These are phyloP conservation scores for Epistrophe eligans DNA, from an alignment of 2,888 invertebrate species.

Conservation along the genomic window DNA sequence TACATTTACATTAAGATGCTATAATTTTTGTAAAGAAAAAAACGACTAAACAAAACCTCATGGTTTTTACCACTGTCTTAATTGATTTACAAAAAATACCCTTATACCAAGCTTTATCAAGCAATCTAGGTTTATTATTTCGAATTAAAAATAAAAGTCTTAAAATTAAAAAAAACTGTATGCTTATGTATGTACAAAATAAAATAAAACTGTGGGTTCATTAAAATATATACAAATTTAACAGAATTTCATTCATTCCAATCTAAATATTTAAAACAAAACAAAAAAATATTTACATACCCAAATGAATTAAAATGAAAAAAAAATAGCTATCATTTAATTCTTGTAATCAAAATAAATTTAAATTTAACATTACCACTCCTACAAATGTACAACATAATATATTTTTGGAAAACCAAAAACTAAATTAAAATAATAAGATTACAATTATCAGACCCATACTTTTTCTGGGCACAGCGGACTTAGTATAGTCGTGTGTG, in stretches of 20 bases:
- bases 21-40: neutral
- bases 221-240: slow-evolving; percentile 17
- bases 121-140: slow-evolving; percentile 26
- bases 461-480: slow-evolving; percentile 85
- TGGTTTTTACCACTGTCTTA: neutral
- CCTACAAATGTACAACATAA: slow-evolving; percentile 37
- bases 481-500: slow-evolving; percentile 88
- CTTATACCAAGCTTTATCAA: slow-evolving; percentile 18
- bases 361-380: slow-evolving; percentile 27
- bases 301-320: slow-evolving; percentile 5
- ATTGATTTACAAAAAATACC: neutral
- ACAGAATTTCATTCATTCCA: slow-evolving; percentile 32
- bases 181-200: slow-evolving; percentile 38
- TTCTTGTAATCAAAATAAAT: neutral
- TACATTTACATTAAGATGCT: neutral
- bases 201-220: slow-evolving; percentile 1
- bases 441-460: slow-evolving; percentile 76
- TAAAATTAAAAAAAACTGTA: slow-evolving; percentile 6
- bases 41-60: slow-evolving; percentile 11
- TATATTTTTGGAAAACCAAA: slow-evolving; percentile 33
- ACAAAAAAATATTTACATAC: slow-evolving; percentile 59
- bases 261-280: neutral
- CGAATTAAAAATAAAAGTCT: slow-evolving; percentile 41
- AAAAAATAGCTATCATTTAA: slow-evolving; percentile 4
- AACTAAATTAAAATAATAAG: slow-evolving; percentile 33